phyloP scores from a whole-genome alignment of 37 sponge, comb jelly and placozoan genomes.

The Aplysina aerophoba region DNA sequence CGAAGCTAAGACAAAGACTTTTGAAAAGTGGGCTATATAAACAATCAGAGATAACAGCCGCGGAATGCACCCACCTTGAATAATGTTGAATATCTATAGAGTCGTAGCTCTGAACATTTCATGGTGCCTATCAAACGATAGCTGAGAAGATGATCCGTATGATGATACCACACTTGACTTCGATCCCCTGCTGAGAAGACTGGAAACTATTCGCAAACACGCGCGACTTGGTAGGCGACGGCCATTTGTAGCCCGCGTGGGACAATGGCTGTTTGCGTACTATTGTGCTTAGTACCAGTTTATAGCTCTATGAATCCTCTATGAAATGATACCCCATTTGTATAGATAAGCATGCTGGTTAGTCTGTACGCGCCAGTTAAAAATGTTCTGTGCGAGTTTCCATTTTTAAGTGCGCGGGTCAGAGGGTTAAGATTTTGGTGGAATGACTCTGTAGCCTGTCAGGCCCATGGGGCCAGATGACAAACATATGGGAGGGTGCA shows the following conservation, averaged over 20 bases:
- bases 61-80: neutral
- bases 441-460: too few species aligned
- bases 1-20: too few species aligned
- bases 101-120: neutral
- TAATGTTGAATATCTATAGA: neutral
- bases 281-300: conserved; percentile 7
- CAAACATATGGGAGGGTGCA: too few species aligned
- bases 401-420: neutral
- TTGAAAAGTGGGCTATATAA: too few species aligned
- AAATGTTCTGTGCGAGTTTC: neutral
- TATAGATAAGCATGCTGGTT: neutral
- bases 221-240: neutral
- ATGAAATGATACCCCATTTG: conserved; percentile 4
- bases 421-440: conserved; percentile 14
- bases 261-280: neutral
- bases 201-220: conserved; percentile 9
- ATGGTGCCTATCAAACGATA: conserved; percentile 2
- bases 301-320: conserved; percentile 8
- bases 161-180: conserved; percentile 17
- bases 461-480: too few species aligned
- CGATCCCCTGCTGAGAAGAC: conserved; percentile 8
- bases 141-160: neutral
- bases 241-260: neutral
- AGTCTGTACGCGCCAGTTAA: neutral
- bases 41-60: too few species aligned